These are phyloP conservation scores for Aleiodes sp. DNA, from an alignment of 1,140 invertebrate genomes.

Conservation along the genomic window DNA sequence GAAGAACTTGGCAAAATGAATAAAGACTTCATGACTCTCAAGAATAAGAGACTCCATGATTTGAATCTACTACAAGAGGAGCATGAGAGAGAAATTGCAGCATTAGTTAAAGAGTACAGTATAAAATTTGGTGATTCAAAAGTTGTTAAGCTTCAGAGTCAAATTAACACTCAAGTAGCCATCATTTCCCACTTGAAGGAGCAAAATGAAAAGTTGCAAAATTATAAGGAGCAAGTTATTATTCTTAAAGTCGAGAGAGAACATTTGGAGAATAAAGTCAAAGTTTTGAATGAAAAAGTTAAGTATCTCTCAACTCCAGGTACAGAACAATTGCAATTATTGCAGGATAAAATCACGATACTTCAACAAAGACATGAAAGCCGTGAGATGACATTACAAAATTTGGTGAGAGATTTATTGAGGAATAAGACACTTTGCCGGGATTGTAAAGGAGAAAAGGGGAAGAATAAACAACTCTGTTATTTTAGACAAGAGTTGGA, in stretches of 20 bases:
- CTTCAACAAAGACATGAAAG: conserved; percentile 66
- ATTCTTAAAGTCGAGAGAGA: conserved; percentile 69
- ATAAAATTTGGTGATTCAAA: conserved; percentile 60
- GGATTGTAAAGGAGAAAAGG: conserved; percentile 55
- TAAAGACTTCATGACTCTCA: conserved; percentile 74
- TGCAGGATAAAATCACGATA: conserved; percentile 64
- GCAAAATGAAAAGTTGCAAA: conserved; percentile 61
- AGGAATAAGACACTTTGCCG: conserved; percentile 55
- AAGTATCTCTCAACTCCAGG: conserved; percentile 61
- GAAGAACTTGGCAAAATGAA: conserved; percentile 71
- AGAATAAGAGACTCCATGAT: conserved; percentile 80
- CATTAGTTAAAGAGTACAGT: conserved; percentile 62
- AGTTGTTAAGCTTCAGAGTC: conserved; percentile 61
- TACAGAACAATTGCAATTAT: conserved; percentile 57
- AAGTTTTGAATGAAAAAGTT: conserved; percentile 61
- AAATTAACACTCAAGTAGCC: conserved; percentile 66
- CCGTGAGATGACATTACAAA: conserved; percentile 64
- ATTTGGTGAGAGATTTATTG: conserved; percentile 64
- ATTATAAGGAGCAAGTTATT: conserved; percentile 68
- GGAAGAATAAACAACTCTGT: conserved; percentile 63
- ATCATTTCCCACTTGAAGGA: conserved; percentile 69
- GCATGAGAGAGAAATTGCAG: conserved; percentile 77
- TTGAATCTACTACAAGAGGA: conserved; percentile 80
- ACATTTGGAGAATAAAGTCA: conserved; percentile 67
- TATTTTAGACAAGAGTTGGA: conserved; percentile 66